phyloP scores from a whole-genome alignment of 2,888 invertebrate genomes.

The Drosophila anceps region DNA sequence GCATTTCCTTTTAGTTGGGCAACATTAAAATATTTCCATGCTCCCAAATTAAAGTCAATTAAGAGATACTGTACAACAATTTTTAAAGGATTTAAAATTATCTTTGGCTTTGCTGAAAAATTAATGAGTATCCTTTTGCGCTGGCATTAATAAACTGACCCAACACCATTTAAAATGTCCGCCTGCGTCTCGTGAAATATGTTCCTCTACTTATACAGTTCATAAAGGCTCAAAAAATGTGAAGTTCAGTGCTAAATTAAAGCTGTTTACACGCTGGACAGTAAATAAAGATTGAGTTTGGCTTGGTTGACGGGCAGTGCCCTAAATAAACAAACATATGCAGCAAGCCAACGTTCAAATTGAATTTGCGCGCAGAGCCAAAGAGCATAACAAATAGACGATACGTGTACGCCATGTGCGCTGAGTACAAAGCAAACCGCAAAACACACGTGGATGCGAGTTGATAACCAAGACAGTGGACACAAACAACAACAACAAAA shows the following conservation, averaged over 20 bases:
- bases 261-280: slow-evolving; percentile 19
- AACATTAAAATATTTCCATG: not conserved
- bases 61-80: not conserved
- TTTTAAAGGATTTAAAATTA: slow-evolving; percentile 3
- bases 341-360: slow-evolving; percentile 58
- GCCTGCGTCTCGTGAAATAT: too few species aligned
- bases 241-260: slow-evolving; percentile 26
- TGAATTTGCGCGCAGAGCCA: slow-evolving; percentile 67
- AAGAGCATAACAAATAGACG: slow-evolving; percentile 77
- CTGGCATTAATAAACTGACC: not conserved
- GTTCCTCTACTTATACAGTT: not conserved
- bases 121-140: slow-evolving; percentile 2
- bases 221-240: slow-evolving; percentile 18
- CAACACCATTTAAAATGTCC: not conserved
- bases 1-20: not conserved
- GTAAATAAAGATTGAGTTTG: slow-evolving; percentile 11
- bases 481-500: slow-evolving; percentile 24
- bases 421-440: slow-evolving; percentile 46
- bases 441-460: slow-evolving; percentile 58
- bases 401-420: slow-evolving; percentile 66
- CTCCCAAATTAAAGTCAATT: slow-evolving; percentile 7
- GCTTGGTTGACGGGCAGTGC: not conserved
- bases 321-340: slow-evolving; percentile 62
- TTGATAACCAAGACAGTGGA: slow-evolving; percentile 65
- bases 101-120: slow-evolving; percentile 6